Evolutionary conservation across 1,140 invertebrate species (phyloP).

Genomic region (Scylla paramamosain): DNA sequence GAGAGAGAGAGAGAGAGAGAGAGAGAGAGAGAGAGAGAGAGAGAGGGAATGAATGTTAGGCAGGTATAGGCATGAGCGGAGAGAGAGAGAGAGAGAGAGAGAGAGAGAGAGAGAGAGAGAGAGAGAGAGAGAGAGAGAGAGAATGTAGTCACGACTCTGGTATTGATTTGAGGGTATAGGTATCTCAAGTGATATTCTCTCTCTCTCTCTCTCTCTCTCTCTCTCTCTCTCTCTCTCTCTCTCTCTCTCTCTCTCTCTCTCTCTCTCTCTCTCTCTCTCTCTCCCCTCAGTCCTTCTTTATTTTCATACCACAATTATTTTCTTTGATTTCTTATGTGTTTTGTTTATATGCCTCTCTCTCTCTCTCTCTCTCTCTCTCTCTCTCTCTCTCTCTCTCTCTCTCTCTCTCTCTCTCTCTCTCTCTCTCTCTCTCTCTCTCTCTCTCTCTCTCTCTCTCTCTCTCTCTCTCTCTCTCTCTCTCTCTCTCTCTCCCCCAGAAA

Average conservation of each 20-base stretch:
- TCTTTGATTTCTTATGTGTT: not conserved
- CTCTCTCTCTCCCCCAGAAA: not conserved
- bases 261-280: conserved; percentile 39
- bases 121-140: conserved; percentile 42
- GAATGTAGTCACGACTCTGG: not conserved
- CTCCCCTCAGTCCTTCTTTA: conserved; percentile 5
- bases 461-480: conserved; percentile 53
- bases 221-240: conserved; percentile 33
- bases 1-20: conserved; percentile 18
- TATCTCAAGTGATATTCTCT: not conserved
- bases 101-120: conserved; percentile 43
- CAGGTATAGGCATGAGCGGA: not conserved
- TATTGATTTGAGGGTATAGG: no score
- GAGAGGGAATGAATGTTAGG: not conserved
- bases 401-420: not conserved
- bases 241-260: conserved; percentile 12
- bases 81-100: conserved; percentile 44
- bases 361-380: not conserved
- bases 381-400: not conserved
- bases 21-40: conserved; percentile 45
- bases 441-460: conserved; percentile 44
- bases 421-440: conserved; percentile 48
- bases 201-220: conserved; percentile 37
- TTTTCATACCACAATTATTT: not conserved
- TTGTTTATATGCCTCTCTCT: no score